Conservation (phyloP, 2,888 invertebrate genomes). For the Caenorhabditis sinica region DNA sequence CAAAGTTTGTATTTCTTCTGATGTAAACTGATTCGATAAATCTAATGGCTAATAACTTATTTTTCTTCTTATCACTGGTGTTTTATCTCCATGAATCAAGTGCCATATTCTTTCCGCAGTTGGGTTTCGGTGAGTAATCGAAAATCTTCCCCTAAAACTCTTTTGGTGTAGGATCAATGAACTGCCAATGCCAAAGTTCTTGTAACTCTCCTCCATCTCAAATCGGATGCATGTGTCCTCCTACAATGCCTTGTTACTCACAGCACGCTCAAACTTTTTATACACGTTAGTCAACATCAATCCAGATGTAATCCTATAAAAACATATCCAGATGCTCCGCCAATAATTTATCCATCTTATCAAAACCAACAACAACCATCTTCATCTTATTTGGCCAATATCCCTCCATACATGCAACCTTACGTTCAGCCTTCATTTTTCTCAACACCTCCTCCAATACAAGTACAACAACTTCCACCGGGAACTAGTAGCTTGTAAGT, state of each 20-base stretch:
- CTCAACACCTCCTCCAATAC: conserved; percentile 29
- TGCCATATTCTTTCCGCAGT: conserved; percentile 28
- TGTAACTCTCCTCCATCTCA: conserved; percentile 49
- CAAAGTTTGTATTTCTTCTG: conserved; percentile 11
- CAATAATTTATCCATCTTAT: conserved; percentile 22
- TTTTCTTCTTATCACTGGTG: conserved; percentile 21
- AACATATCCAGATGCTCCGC: background rate
- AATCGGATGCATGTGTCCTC: conserved; percentile 49
- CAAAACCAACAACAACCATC: conserved; percentile 35
- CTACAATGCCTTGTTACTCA: conserved; percentile 9
- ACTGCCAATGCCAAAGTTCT: conserved; percentile 50
- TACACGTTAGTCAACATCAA: conserved; percentile 10
- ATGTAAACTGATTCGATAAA: conserved; percentile 22
- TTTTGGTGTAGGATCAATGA: conserved; percentile 26
- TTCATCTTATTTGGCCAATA: conserved; percentile 29
- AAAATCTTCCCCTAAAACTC: background rate
- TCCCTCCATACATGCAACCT: conserved; percentile 22
- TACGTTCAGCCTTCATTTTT: conserved; percentile 16
- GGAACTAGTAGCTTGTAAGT: conserved; percentile 7
- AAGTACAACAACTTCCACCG: conserved; percentile 15
- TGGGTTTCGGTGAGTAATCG: conserved; percentile 18
- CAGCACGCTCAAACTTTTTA: conserved; percentile 24
- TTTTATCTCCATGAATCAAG: conserved; percentile 9
- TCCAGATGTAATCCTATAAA: background rate
- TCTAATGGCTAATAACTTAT: conserved; percentile 10